Evolutionary conservation across 2,113 vertebrate genomes (phyloP), one percentile per base, ranked within the genome.

Genomic region (Vulpes lagopus): DNA sequence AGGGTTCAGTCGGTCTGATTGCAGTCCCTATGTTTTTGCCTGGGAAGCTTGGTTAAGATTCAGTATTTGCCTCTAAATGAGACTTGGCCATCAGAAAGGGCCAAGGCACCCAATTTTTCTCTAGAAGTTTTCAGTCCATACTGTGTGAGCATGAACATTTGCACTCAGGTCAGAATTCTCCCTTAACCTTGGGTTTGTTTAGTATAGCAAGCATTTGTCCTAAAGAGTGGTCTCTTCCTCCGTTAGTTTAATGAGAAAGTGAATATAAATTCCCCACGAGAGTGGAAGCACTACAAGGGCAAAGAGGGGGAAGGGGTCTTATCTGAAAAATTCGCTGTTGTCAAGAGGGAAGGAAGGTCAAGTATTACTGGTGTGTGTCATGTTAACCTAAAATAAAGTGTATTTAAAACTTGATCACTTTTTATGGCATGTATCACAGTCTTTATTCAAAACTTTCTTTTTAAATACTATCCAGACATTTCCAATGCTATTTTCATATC

Each of bases 181-280:
- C 62, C 62, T 32, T 60, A 35, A n/a, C 25, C 27, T 53, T 30
- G 8, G 1, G 32, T 67, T 60, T 69, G 11, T n/a, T 32, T 16
- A 60, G 23, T 9, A n/a, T 43, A 53, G 67, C 17, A 53, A 22
- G 17, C n/a, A 0, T 64, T 67, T 38, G 32, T 64, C 17, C 23
- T 65, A 32, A n/a, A 2, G 8, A 57, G 7, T 14, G 10, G 10
- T 32, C 27, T 79, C 12, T n/a, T 49, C 20, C 16, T 49, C 23
- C 19, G 1, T 16, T 27, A 30, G 55, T 73, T 79, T 80, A 73
- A 20, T 43, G 35, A 30, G 3, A 69, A 88, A 90, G 5, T 15
- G 81, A 16, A 11, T 17, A 2, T 25, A 23, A 49, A 3, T 3
- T 23, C 1, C 10, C 0, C 3, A 11, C 2, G 23, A 59, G 43